A percentile compares a stretch with the other conserved stretches of the same genome.
Conservation (phyloP, 2,888 invertebrate genomes). For the Xanthorhoe spadicearia region DNA sequence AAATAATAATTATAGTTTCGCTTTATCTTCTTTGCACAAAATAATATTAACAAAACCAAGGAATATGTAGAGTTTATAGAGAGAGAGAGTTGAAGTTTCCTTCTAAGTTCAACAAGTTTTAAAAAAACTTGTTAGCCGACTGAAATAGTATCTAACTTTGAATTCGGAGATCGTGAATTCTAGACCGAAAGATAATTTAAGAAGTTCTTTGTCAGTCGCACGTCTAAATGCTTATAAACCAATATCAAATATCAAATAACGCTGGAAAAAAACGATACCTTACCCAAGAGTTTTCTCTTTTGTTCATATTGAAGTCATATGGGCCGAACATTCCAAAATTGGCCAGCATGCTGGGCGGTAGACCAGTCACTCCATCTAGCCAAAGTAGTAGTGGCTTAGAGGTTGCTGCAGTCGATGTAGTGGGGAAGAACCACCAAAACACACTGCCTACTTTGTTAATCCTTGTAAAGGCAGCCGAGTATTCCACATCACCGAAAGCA, state of each 20-base stretch:
- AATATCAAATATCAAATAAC: too few relatives aligned
- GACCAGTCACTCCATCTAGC: conserved; percentile 94
- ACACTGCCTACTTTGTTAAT: conserved; percentile 89
- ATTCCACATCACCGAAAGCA: conserved; percentile 84
- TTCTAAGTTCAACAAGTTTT: too few relatives aligned
- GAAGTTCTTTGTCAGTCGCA: too few relatives aligned
- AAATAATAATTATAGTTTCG: too few relatives aligned
- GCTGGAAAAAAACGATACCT: neutral
- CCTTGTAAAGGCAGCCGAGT: conserved; percentile 90
- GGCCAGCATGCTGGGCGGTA: conserved; percentile 91
- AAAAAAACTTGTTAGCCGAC: too few relatives aligned
- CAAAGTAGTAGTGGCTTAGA: conserved; percentile 91
- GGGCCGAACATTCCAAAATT: conserved; percentile 95
- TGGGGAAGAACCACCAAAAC: conserved; percentile 95
- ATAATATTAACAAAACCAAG: too few relatives aligned
- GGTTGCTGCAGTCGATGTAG: conserved; percentile 79
- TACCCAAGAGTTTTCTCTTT: conserved; percentile 90
- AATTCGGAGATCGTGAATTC: too few relatives aligned
- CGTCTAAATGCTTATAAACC: too few relatives aligned
- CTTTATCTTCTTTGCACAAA: neutral
- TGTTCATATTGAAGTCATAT: conserved; percentile 86
- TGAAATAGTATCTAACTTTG: too few relatives aligned
- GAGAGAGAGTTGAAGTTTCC: too few relatives aligned
- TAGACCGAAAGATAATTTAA: too few relatives aligned
- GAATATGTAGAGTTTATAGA: too few relatives aligned